These are phyloP conservation scores for Xestobium rufovillosum DNA, from an alignment of 2,888 invertebrate species.

Conservation along the genomic window DNA sequence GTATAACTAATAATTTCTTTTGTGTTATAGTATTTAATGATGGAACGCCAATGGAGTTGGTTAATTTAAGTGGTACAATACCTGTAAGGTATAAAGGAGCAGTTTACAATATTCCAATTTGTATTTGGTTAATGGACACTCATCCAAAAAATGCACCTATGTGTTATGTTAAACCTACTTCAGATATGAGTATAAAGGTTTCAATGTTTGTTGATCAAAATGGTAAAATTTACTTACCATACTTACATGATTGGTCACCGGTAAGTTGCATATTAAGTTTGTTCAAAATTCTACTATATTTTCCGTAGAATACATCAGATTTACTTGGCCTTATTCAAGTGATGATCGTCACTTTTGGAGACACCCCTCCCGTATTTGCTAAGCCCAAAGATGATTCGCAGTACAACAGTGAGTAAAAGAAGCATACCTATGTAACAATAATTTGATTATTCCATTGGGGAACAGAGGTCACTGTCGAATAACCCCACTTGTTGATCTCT, in stretches of 20 bases:
- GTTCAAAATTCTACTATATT: slow-evolving; percentile 1
- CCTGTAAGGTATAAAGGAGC: slow-evolving; percentile 84
- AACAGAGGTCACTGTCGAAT: too few relatives aligned
- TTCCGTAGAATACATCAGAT: slow-evolving; percentile 69
- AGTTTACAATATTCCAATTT: slow-evolving; percentile 92
- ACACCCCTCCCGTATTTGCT: slow-evolving; percentile 89
- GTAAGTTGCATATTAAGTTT: slow-evolving; percentile 42
- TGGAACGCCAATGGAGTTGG: slow-evolving; percentile 70
- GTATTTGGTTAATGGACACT: slow-evolving; percentile 94
- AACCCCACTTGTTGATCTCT: too few relatives aligned
- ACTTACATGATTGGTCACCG: slow-evolving; percentile 88
- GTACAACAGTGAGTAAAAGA: slow-evolving; percentile 39
- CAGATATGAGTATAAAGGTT: slow-evolving; percentile 91
- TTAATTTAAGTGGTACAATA: slow-evolving; percentile 85
- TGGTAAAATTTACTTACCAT: slow-evolving; percentile 94
- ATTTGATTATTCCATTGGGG: too few relatives aligned
- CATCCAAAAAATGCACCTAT: slow-evolving; percentile 96
- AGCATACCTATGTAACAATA: too few relatives aligned
- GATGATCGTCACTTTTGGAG: slow-evolving; percentile 88
- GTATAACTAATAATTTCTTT: slow-evolving; percentile 7
- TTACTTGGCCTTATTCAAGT: slow-evolving; percentile 82
- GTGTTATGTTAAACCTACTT: slow-evolving; percentile 89
- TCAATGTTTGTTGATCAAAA: slow-evolving; percentile 91
- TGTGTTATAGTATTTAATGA: slow-evolving; percentile 71
- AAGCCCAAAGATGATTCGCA: slow-evolving; percentile 61